Evolutionary conservation across 2,888 invertebrate genomes (phyloP), one percentile per base, ranked within the genome.

Genomic region (Cerceris rybyensis): DNA sequence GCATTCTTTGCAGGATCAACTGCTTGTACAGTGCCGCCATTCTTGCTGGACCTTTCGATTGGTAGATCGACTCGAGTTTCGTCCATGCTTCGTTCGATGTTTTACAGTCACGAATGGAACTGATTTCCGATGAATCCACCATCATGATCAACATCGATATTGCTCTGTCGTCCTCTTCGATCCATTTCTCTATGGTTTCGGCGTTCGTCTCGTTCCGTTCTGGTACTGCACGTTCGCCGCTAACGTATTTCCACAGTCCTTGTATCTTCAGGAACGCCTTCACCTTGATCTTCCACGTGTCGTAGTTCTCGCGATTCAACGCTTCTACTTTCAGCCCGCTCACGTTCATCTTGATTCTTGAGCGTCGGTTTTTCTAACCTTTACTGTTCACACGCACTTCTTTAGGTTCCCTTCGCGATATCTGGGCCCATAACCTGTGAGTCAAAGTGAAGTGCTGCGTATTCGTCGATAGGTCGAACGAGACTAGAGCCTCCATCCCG

Each of bases 51-150:
- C 67, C 61, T n/a, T 57, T 42, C 6, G 59, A 80, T 14, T 43
- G 17, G 46, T 72, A 72, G 8, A 67, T 55, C 4, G 50, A 17
- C 6, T 60, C 39, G 13, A 67, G 52, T 42, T 64, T 74, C 50
- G 39, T 11, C 50, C 74, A 69, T 54, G 69, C 59, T 11, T 74
- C 64, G 9, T 64, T 9, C 2, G 69, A 41, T 4, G 74, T 68
- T 17, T 17, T 42, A 5, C 69, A 74, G 1, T 58, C 64, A n/a
- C 58, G 57, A 13, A 69, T 54, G 14, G 14, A 42, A 42, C 68
- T 96, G 93, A 95, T 94, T 28, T 94, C 95, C 0, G 96, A 96
- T 16, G 28, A 13, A 6, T 94, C 95, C 0, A 87, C 96, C 93
- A 93, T 95, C 14, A 96, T 39, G 16, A 77, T 55, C 13, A 73